Percentiles rank a stretch among this genome's conserved stretches.
phyloP scores from a whole-genome alignment of 2,888 invertebrate genomes.

The Diaphora mendica region DNA sequence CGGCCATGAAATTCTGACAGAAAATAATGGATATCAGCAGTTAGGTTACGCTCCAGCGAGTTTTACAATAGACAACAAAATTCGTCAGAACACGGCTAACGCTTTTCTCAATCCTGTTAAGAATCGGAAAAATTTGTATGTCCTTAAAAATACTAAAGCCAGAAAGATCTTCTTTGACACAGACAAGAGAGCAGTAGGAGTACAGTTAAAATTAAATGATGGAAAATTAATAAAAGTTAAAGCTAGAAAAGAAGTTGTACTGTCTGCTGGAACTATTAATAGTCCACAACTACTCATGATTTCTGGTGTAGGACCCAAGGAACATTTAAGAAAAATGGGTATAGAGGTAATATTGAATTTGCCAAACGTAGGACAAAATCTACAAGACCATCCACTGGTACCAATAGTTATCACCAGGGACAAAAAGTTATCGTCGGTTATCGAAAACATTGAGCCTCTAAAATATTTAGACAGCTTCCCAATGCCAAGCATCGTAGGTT shows the following conservation, averaged over 20 bases:
- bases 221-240: conserved; percentile 43
- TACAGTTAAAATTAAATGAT: conserved; percentile 55
- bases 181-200: conserved; percentile 55
- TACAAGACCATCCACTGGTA: conserved; percentile 66
- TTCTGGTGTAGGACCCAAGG: conserved; percentile 68
- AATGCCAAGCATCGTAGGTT: conserved; percentile 58
- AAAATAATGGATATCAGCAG: conserved; percentile 61
- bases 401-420: conserved; percentile 54
- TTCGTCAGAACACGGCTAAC: conserved; percentile 61
- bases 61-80: conserved; percentile 50
- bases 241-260: conserved; percentile 62
- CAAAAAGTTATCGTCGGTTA: conserved; percentile 34
- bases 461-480: conserved; percentile 56
- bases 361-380: conserved; percentile 64
- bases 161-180: conserved; percentile 60
- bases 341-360: conserved; percentile 57
- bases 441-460: conserved; percentile 52
- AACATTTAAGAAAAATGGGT: conserved; percentile 57
- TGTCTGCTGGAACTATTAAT: conserved; percentile 68
- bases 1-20: conserved; percentile 58
- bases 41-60: conserved; percentile 59
- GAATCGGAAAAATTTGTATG: conserved; percentile 60
- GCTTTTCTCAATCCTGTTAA: conserved; percentile 61
- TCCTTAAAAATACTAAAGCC: conserved; percentile 61
- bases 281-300: conserved; percentile 70